Evolutionary conservation across 1,140 invertebrate genomes (phyloP).

Genomic region (Euwallacea similis): DNA sequence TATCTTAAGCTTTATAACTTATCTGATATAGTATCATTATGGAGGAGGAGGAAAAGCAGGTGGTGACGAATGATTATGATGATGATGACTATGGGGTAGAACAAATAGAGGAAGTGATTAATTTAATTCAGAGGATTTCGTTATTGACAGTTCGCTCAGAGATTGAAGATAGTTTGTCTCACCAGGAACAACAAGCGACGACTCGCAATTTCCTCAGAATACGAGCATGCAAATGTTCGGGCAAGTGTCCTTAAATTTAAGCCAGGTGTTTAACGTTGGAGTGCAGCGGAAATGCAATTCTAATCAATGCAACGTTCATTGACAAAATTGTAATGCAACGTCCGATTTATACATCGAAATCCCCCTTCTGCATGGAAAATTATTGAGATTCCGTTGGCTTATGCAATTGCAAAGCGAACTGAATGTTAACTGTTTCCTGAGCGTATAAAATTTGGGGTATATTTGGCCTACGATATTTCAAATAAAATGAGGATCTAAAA

Average conservation of each 20-base stretch:
- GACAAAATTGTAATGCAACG: constrained; percentile 24
- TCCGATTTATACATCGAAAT: constrained; percentile 20
- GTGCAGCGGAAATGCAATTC: constrained; percentile 31
- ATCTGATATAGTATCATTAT: too few relatives aligned
- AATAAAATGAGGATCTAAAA: too few relatives aligned
- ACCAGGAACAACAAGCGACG: too few relatives aligned
- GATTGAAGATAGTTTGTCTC: too few relatives aligned
- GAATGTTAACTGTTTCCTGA: constrained; percentile 13
- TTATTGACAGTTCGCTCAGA: too few relatives aligned
- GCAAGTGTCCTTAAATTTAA: constrained; percentile 19
- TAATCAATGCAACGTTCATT: constrained; percentile 27
- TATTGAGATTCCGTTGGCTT: constrained; percentile 7
- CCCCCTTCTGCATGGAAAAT: constrained; percentile 15
- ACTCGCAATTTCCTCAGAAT: too few relatives aligned
- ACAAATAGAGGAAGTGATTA: too few relatives aligned
- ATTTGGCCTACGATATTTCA: not conserved
- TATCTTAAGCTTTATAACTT: too few relatives aligned
- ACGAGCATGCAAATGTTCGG: not conserved
- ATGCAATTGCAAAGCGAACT: constrained; percentile 17
- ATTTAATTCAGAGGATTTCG: too few relatives aligned
- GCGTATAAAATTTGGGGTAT: constrained; percentile 15
- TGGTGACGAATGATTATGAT: too few relatives aligned
- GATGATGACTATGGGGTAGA: too few relatives aligned
- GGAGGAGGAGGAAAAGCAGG: too few relatives aligned
- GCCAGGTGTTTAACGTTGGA: constrained; percentile 14